These are phyloP conservation scores for Caenorhabditis afra DNA, from an alignment of 2,888 invertebrate species.

Conservation along the genomic window DNA sequence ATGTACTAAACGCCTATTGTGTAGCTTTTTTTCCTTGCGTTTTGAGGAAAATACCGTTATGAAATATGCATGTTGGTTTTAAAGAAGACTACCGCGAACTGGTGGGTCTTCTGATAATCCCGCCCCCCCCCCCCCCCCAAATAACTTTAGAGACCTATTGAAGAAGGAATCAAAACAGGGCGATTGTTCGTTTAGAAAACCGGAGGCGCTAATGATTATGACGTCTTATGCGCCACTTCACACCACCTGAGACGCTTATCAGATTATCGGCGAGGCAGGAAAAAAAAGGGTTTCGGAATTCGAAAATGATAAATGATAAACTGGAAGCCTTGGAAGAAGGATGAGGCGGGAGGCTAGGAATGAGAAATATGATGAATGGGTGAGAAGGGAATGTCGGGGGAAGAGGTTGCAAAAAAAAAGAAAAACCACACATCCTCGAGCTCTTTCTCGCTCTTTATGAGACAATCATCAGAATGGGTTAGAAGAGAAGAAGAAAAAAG, in stretches of 20 bases:
- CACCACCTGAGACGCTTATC: slow-evolving; percentile 23
- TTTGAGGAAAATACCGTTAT: background rate
- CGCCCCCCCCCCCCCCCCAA: too few relatives aligned
- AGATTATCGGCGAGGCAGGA: background rate
- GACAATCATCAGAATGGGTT: slow-evolving; percentile 40
- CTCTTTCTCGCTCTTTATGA: slow-evolving; percentile 57
- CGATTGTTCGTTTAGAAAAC: too few relatives aligned
- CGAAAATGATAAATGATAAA: slow-evolving; percentile 43
- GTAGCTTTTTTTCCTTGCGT: background rate
- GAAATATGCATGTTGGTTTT: background rate
- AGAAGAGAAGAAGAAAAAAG: background rate
- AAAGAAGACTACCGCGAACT: too few relatives aligned
- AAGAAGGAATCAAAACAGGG: too few relatives aligned
- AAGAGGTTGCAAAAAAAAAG: slow-evolving; percentile 26
- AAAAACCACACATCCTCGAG: slow-evolving; percentile 42
- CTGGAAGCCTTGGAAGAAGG: slow-evolving; percentile 20
- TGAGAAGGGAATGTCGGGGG: slow-evolving; percentile 8
- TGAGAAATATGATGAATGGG: slow-evolving; percentile 1
- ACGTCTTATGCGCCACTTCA: background rate
- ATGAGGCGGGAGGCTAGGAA: background rate
- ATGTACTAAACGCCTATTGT: slow-evolving; percentile 4
- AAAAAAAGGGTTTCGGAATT: slow-evolving; percentile 29
- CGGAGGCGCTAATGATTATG: background rate
- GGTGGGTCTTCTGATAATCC: too few relatives aligned
- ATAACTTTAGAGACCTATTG: too few relatives aligned